phyloP scores from a whole-genome alignment of 1,140 invertebrate species.

The Eubasilissa regina region DNA sequence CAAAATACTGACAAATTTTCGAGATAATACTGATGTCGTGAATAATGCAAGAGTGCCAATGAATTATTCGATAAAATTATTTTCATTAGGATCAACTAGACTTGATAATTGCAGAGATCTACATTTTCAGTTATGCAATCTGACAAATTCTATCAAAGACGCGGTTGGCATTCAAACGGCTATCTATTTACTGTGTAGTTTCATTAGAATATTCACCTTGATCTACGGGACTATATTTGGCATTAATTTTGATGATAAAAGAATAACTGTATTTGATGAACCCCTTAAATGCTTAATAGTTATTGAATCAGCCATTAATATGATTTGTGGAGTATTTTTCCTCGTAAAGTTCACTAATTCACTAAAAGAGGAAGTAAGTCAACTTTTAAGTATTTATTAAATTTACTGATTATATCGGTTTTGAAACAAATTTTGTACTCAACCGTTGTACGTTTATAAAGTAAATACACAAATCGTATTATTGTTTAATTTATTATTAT shows the following conservation, averaged over 20 bases:
- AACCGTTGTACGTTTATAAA: too few relatives aligned
- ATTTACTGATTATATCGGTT: too few relatives aligned
- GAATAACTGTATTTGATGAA: not conserved
- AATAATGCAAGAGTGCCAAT: too few relatives aligned
- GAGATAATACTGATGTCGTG: too few relatives aligned
- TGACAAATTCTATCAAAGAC: not conserved
- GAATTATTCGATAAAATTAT: too few relatives aligned
- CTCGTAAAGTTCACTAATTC: not conserved
- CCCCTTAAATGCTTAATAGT: not conserved
- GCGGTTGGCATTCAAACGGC: not conserved
- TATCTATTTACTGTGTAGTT: not conserved
- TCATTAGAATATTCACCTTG: not conserved
- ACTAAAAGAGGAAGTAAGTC: conserved; percentile 3
- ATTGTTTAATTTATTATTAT: too few relatives aligned
- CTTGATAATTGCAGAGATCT: not conserved
- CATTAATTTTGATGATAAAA: not conserved
- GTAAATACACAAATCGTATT: too few relatives aligned
- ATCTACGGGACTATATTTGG: not conserved
- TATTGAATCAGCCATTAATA: not conserved
- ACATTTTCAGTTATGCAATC: conserved; percentile 8
- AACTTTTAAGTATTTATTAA: not conserved
- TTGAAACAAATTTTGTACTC: too few relatives aligned
- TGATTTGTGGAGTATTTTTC: not conserved
- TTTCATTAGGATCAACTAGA: not conserved
- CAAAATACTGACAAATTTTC: too few relatives aligned